Percentiles rank a stretch among this genome's conserved stretches.
Conservation (phyloP, 2,888 invertebrate species). For the Nymphalis c-album region DNA sequence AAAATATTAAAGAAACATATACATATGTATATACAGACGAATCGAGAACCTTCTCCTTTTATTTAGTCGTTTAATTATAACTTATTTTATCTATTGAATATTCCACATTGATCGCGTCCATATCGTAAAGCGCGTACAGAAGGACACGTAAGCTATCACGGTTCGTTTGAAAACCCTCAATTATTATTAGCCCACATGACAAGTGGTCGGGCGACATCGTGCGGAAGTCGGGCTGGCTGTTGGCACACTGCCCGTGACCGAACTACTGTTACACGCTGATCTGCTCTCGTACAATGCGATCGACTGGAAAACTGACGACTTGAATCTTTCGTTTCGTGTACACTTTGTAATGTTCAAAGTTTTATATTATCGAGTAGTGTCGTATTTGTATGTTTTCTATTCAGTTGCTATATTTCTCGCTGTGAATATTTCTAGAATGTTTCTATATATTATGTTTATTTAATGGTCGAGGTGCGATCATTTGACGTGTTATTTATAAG, state of each 20-base stretch:
- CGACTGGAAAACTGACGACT: conserved; percentile 22
- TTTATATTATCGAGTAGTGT: too few relatives aligned
- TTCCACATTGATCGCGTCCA: neutral
- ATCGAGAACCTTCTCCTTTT: too few relatives aligned
- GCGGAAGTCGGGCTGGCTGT: conserved; percentile 55
- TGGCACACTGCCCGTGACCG: conserved; percentile 74
- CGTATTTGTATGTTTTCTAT: too few relatives aligned
- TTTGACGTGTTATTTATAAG: too few relatives aligned
- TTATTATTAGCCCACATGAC: conserved; percentile 49
- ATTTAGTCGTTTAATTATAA: neutral
- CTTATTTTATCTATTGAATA: neutral
- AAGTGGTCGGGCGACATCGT: conserved; percentile 45
- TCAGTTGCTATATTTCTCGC: too few relatives aligned
- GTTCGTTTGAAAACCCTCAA: conserved; percentile 34
- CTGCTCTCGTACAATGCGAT: conserved; percentile 23
- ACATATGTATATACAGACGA: too few relatives aligned
- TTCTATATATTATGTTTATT: too few relatives aligned
- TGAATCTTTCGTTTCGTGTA: neutral
- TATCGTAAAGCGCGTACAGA: conserved; percentile 10
- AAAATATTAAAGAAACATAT: too few relatives aligned
- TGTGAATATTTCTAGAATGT: too few relatives aligned
- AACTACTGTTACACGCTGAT: conserved; percentile 37
- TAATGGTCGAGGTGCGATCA: too few relatives aligned
- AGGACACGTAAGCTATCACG: conserved; percentile 19
- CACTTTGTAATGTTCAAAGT: neutral